Conservation (phyloP, 2,888 invertebrate genomes). For the Cerceris rybyensis region DNA sequence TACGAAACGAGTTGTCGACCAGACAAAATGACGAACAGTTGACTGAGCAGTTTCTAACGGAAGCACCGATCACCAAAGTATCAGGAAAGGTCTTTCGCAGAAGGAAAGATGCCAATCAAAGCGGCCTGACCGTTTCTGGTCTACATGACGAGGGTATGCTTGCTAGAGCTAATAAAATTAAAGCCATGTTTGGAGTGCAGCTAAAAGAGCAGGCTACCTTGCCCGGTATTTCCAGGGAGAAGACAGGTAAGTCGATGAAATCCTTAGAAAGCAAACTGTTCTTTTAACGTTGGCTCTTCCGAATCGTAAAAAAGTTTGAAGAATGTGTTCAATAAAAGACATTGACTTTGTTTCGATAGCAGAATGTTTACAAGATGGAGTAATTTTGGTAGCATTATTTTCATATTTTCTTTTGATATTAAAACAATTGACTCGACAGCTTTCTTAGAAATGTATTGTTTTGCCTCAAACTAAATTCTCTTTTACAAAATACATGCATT, state of each 20-base stretch:
- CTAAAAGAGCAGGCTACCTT: slow-evolving; percentile 76
- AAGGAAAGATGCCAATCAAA: slow-evolving; percentile 58
- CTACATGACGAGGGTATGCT: slow-evolving; percentile 77
- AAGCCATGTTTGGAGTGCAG: slow-evolving; percentile 79
- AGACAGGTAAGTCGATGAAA: slow-evolving; percentile 75
- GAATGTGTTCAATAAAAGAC: neutral
- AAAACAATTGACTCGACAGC: no score
- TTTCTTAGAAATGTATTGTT: no score
- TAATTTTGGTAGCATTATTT: no score
- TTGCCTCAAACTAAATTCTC: no score
- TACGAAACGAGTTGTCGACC: slow-evolving; percentile 59
- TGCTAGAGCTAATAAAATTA: slow-evolving; percentile 79
- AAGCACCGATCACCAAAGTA: slow-evolving; percentile 53
- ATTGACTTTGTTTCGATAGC: neutral
- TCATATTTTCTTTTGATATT: no score
- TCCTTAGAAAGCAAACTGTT: neutral
- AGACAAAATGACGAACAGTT: slow-evolving; percentile 43
- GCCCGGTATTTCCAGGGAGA: slow-evolving; percentile 80
- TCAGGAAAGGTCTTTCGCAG: slow-evolving; percentile 70
- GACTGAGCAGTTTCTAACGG: slow-evolving; percentile 44
- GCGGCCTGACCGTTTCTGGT: slow-evolving; percentile 33
- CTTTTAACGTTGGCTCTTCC: slow-evolving; percentile 35
- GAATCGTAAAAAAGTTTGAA: slow-evolving; percentile 8
- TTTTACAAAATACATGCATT: no score
- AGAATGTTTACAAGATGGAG: no score